Percentiles rank a stretch among this genome's conserved stretches.
phyloP scores from a whole-genome alignment of 2,113 vertebrate species.

The Tretioscincus oriximinensis region DNA sequence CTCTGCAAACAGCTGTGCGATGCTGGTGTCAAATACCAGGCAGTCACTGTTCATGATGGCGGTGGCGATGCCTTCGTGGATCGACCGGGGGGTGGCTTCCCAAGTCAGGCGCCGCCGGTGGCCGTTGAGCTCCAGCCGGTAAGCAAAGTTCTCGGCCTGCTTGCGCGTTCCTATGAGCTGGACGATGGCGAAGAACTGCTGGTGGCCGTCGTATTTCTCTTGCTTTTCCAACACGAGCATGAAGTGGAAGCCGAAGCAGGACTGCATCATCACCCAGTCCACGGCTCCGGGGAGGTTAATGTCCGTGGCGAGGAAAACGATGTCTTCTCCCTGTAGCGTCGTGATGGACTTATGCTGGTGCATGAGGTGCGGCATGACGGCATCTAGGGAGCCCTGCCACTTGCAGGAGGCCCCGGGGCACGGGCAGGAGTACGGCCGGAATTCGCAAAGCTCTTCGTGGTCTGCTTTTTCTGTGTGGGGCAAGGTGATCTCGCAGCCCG shows the following conservation, averaged over 20 bases:
- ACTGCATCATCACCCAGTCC: slow-evolving; percentile 99
- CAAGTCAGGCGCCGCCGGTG: slow-evolving; percentile 97
- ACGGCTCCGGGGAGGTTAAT: slow-evolving; percentile 98
- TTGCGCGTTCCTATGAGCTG: slow-evolving; percentile 98
- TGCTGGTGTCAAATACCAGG: slow-evolving; percentile 98
- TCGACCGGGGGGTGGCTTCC: slow-evolving; percentile 97
- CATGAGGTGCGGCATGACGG: slow-evolving; percentile 98
- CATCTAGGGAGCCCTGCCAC: slow-evolving; percentile 97
- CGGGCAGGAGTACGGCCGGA: slow-evolving; percentile 96
- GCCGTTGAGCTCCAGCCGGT: slow-evolving; percentile 96
- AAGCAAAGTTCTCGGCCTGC: slow-evolving; percentile 98
- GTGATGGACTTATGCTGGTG: slow-evolving; percentile 99
- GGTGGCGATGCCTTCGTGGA: slow-evolving; percentile 98
- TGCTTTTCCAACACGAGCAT: slow-evolving; percentile 99
- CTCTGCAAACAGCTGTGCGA: slow-evolving; percentile 98
- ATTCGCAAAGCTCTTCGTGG: slow-evolving; percentile 98
- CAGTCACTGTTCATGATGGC: slow-evolving; percentile 99
- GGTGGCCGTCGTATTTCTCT: slow-evolving; percentile 98
- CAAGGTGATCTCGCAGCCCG: slow-evolving; percentile 95
- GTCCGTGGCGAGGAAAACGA: slow-evolving; percentile 97
- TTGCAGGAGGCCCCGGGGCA: slow-evolving; percentile 97
- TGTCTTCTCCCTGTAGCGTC: slow-evolving; percentile 98
- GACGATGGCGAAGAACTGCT: slow-evolving; percentile 99
- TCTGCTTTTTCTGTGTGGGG: slow-evolving; percentile 98
- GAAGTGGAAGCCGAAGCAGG: slow-evolving; percentile 98